Evolutionary conservation across 2,113 vertebrate genomes (phyloP).

Genomic region (Gobiocypris rarus): DNA sequence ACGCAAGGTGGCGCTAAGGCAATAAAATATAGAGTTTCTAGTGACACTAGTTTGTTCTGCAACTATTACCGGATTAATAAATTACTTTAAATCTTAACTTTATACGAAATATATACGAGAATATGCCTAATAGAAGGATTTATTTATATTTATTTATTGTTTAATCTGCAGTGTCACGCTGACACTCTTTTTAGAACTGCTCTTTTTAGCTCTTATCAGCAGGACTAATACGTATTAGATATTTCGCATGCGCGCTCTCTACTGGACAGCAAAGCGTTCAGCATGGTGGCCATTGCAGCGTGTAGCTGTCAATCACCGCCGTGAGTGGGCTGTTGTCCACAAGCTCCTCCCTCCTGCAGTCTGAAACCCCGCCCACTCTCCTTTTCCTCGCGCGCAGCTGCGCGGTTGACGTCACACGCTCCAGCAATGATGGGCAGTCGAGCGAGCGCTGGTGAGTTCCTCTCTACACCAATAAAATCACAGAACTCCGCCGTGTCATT

Average conservation of each 20-base stretch:
- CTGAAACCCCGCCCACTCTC: background rate
- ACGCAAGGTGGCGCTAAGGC: slow-evolving; percentile 17
- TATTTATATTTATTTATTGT: background rate
- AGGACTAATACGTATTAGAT: background rate
- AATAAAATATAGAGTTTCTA: no score
- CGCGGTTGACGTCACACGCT: slow-evolving; percentile 45
- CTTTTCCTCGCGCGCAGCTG: background rate
- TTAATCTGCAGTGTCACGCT: slow-evolving; percentile 20
- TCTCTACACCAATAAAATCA: slow-evolving; percentile 74
- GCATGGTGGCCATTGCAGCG: background rate
- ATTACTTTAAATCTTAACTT: background rate
- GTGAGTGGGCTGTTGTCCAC: background rate
- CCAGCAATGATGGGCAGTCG: slow-evolving; percentile 70
- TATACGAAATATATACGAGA: background rate
- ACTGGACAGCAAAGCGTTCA: background rate
- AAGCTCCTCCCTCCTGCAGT: background rate
- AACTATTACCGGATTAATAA: background rate
- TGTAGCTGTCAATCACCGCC: background rate
- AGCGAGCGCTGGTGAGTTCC: slow-evolving; percentile 77
- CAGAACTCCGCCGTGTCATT: slow-evolving; percentile 59
- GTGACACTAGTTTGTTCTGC: background rate
- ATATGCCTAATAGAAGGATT: background rate
- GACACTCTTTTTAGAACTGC: background rate
- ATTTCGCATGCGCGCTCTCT: background rate
- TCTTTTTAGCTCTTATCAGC: background rate